These are phyloP conservation scores for Automeris io DNA, from an alignment of 2,888 invertebrate species.

Conservation along the genomic window DNA sequence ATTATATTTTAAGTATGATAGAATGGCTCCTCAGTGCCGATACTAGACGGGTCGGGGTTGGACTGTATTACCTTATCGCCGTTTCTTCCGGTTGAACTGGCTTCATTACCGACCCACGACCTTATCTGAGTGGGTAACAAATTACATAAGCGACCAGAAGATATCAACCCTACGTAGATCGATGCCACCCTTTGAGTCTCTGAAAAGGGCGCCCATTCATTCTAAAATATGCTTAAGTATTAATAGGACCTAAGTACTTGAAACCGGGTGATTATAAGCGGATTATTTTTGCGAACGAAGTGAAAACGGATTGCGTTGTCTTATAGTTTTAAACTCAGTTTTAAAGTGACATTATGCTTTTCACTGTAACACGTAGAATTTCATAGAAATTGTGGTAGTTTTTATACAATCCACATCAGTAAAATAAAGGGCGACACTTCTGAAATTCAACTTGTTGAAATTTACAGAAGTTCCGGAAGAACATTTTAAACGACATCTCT, in stretches of 20 bases:
- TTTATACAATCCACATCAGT: no score
- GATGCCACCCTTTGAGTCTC: conserved; percentile 16
- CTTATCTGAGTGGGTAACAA: conserved; percentile 35
- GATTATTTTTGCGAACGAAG: no score
- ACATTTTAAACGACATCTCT: no score
- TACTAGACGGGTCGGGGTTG: conserved; percentile 12
- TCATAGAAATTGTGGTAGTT: no score
- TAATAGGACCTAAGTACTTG: background rate
- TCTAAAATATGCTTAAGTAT: background rate
- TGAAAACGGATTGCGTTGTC: no score
- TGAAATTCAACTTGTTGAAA: no score
- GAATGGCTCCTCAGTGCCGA: conserved; percentile 7
- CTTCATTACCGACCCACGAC: conserved; percentile 38
- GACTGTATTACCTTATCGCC: conserved; percentile 32
- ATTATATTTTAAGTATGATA: background rate
- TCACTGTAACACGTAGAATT: no score
- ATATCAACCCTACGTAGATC: conserved; percentile 31
- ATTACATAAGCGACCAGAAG: conserved; percentile 37
- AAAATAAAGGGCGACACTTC: no score
- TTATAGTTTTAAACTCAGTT: no score
- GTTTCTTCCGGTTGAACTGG: conserved; percentile 38
- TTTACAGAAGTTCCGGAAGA: no score
- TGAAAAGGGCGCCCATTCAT: background rate
- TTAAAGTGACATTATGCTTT: no score
- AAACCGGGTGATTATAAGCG: conserved; percentile 10